Conservation (phyloP, 2,797 vertebrate genomes). For the Mastacembelus armatus region DNA sequence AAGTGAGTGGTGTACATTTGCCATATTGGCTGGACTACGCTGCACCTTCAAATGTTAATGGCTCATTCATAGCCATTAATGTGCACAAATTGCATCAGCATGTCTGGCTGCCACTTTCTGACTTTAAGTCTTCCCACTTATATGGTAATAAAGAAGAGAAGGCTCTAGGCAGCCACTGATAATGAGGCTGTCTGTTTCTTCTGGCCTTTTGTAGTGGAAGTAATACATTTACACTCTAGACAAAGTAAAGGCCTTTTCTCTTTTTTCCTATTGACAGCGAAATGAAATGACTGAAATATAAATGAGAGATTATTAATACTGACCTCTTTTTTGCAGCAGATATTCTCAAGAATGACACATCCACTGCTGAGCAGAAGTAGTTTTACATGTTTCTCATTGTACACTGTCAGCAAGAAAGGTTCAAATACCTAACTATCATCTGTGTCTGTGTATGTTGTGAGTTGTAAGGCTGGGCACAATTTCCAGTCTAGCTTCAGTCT, state of each 20-base stretch:
- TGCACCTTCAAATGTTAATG: slow-evolving; percentile 85
- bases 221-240: slow-evolving; percentile 52
- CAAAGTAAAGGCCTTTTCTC: slow-evolving; percentile 29
- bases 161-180: slow-evolving; percentile 46
- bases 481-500: no score
- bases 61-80: slow-evolving; percentile 82
- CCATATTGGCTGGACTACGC: slow-evolving; percentile 71
- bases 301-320: slow-evolving; percentile 36
- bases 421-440: not conserved
- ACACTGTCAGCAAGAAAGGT: not conserved
- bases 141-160: slow-evolving; percentile 61
- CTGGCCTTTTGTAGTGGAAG: slow-evolving; percentile 70
- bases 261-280: slow-evolving; percentile 31
- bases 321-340: slow-evolving; percentile 12
- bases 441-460: slow-evolving; percentile 22
- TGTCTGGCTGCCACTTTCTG: slow-evolving; percentile 57
- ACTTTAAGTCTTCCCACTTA: slow-evolving; percentile 57
- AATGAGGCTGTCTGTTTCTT: slow-evolving; percentile 50
- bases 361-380: slow-evolving; percentile 12
- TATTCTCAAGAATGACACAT: not conserved
- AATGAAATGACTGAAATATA: slow-evolving; percentile 53
- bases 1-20: slow-evolving; percentile 81
- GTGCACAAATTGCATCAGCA: slow-evolving; percentile 74
- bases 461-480: slow-evolving; percentile 22
- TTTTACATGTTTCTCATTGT: slow-evolving; percentile 30